Evolutionary conservation across 1,140 invertebrate species (phyloP), one percentile per base, ranked within the genome.

Genomic region (Dreissena rostriformis): DNA sequence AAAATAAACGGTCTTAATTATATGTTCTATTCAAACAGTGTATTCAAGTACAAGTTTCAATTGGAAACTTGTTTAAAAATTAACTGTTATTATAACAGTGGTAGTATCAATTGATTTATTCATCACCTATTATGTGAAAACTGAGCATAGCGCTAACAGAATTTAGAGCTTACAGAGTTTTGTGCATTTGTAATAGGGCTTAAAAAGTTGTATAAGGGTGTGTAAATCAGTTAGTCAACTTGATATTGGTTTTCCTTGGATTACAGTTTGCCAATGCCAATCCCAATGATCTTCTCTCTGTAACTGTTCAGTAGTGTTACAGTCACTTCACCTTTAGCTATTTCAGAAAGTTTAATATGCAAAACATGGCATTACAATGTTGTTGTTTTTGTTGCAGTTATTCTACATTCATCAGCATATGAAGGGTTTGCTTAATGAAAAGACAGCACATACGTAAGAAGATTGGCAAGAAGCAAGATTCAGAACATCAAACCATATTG

Each of bases 391-490:
- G n/a, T 85, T 79, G 49, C 68, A 84, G 82, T 52, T 84, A 55
- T 84, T 84, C 63, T 84, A 55, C 75, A 84, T 84, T 39, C 39
- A 78, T 22, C 65, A 71, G 17, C 82, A 84, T 67, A 57, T 84
- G 0, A 84, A 78, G 28, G 61, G 51, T 15, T 66, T 84, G 51
- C 49, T 84, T 14, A 49, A 26, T 24, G 75, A 84, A 22, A 29
- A 28, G 22, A 63, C 26, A 55, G 57, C 39, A 70, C 53, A 26
- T 26, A 76, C 19, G 19, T 63, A 5, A 19, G 6, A 6, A 24
- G 19, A 5, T n/a, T 4, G 6, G 57, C 19, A 2, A n/a, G 57
- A 11, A 24, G 57, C 19, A 2, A 4, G 19, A 24, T 63, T 63
- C 2, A 63, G 19, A 6, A 63, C 19, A 19, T n/a, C 57, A 63